Evolutionary conservation across 2,113 vertebrate genomes (phyloP), one percentile per base, ranked within the genome.

Genomic region (Alouatta palliata): DNA sequence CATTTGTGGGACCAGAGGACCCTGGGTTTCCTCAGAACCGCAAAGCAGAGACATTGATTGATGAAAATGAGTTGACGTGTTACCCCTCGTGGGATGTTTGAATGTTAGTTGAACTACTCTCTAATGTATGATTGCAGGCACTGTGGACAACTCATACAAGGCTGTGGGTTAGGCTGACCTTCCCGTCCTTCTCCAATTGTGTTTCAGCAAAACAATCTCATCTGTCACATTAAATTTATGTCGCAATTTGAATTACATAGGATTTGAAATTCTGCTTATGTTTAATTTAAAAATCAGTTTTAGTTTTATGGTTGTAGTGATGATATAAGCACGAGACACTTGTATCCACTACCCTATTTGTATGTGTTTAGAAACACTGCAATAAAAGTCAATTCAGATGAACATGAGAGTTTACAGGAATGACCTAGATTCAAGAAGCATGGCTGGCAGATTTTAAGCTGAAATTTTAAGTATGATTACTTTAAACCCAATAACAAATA

Each of bases 31-130:
- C 73, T 37, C 56, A 37, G 82, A 81, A 27, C 10, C 5, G 0
- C 14, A 43, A 35, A 43, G 37, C 70, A n/a, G 91, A 86, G 73
- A 87, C 58, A 52, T 13, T 82, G 95, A 96, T 20, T 37, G 92
- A 97, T 85, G 92, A 35, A 30, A 30, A 10, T 1, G 61, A 91
- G 75, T 37, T n/a, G 25, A 3, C 10, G 16, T 1, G 9, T 21
- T 23, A 20, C 77, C 76, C 64, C 91, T 83, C 88, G 75, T 3
- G 88, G 89, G 94, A 23, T 68, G 23, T 54, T 56, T 43, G 89
- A 20, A 9, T 71, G 77, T 66, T 91, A 23, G 92, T 32, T 47
- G 86, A 35, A 77, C 88, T 52, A 56, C 76, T 43, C 79, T 86
- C 71, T n/a, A 32, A 71, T 35, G 43, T 21, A 54, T 45, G 64